Conservation (phyloP, 2,113 vertebrate species). For the Turnix velox region DNA sequence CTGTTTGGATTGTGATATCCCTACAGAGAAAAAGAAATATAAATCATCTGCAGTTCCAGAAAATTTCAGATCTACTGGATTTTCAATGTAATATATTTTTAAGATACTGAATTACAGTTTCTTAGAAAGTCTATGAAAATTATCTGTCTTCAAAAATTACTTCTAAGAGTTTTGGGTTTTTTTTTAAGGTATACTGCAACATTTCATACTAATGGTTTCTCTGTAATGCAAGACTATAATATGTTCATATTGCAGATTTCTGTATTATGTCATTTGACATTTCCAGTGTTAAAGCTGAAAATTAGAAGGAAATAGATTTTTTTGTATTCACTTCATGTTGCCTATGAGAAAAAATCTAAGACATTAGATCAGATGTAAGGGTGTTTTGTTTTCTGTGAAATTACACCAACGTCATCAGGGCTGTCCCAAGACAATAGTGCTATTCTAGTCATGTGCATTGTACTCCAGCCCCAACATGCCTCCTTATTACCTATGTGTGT, state of each 20-base stretch:
- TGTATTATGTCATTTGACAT: not conserved
- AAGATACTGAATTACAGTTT: not conserved
- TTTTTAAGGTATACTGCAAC: not conserved
- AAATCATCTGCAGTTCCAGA: not conserved
- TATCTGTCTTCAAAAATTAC: not conserved
- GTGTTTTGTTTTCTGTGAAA: not conserved
- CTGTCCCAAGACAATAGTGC: not conserved
- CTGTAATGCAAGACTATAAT: not conserved
- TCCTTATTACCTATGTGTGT: not conserved
- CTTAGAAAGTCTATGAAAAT: not conserved
- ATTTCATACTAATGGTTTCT: not conserved
- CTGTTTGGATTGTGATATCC: not conserved
- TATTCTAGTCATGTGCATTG: not conserved
- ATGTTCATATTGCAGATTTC: not conserved
- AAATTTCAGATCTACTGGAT: not conserved
- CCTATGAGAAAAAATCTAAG: not conserved
- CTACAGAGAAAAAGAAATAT: not conserved
- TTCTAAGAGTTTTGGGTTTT: not conserved
- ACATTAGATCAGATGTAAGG: not conserved
- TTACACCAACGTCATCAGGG: not conserved
- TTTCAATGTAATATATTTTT: not conserved
- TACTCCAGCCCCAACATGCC: not conserved
- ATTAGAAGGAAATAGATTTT: not conserved
- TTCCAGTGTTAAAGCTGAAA: not conserved
- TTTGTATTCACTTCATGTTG: not conserved